Conservation (phyloP, 2,797 vertebrate species). For the Lacerta bilineata region DNA sequence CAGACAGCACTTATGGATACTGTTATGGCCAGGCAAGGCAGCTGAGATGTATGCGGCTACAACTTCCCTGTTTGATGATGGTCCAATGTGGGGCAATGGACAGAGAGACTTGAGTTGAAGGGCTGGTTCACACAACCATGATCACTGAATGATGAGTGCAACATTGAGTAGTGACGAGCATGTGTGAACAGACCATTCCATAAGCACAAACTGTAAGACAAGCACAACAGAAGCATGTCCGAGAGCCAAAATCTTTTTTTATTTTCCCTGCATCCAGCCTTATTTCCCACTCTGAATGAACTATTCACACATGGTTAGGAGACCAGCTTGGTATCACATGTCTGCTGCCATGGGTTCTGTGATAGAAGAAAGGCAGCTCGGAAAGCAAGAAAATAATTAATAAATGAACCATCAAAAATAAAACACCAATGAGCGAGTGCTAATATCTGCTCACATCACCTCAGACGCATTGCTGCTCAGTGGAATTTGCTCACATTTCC, state of each 20-base stretch:
- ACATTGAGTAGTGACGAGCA: neutral
- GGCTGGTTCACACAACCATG: constrained; percentile 9
- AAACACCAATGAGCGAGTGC: neutral
- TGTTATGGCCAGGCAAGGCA: neutral
- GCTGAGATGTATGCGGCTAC: neutral
- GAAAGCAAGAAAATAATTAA: neutral
- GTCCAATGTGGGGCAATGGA: neutral
- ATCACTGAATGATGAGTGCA: neutral
- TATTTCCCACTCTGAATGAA: too few relatives aligned
- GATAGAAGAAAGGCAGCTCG: neutral
- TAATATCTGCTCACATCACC: constrained; percentile 3
- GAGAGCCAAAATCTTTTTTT: too few relatives aligned
- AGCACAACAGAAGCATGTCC: too few relatives aligned
- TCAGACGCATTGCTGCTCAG: constrained; percentile 6
- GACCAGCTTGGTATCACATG: too few relatives aligned
- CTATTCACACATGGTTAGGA: too few relatives aligned
- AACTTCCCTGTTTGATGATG: neutral
- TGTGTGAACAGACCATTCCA: neutral
- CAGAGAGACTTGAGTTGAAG: neutral
- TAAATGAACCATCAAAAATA: neutral
- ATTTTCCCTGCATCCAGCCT: neutral
- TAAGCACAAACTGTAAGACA: too few relatives aligned
- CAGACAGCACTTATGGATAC: neutral
- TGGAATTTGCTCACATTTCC: neutral
- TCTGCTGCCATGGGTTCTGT: too few relatives aligned